phyloP scores from a whole-genome alignment of 2,113 vertebrate species.

The Echinops telfairi region DNA sequence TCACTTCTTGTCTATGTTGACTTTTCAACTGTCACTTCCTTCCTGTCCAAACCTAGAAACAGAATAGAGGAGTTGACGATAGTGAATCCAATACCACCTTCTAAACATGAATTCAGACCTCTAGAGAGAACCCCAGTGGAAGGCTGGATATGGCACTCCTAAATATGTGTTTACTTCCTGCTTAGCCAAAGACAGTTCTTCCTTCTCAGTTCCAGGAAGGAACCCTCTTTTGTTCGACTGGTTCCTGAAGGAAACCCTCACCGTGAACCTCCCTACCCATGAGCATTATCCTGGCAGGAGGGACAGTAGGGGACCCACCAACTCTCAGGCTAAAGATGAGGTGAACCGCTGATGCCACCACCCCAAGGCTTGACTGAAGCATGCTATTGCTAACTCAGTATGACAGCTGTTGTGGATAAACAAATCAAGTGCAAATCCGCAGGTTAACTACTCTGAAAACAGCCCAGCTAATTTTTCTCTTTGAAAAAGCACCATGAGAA shows the following conservation, averaged over 20 bases:
- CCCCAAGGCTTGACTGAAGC: slow-evolving; percentile 25
- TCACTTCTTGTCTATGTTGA: slow-evolving; percentile 19
- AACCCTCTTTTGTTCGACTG: background rate
- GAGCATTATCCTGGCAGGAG: slow-evolving; percentile 11
- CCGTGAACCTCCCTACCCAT: background rate
- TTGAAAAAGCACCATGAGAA: slow-evolving; percentile 60
- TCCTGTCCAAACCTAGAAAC: background rate
- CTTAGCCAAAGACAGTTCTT: slow-evolving; percentile 12
- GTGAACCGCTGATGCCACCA: background rate
- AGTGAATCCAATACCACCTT: background rate
- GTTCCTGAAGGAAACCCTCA: slow-evolving; percentile 2
- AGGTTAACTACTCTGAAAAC: slow-evolving; percentile 74
- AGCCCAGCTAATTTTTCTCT: slow-evolving; percentile 76
- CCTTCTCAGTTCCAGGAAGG: slow-evolving; percentile 1
- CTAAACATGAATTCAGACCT: background rate
- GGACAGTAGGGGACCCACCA: background rate
- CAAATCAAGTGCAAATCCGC: slow-evolving; percentile 67
- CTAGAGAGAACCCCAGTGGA: background rate
- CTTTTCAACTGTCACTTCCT: too few species aligned
- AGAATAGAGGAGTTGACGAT: background rate
- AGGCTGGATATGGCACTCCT: background rate
- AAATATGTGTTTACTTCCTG: background rate
- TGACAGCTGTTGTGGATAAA: slow-evolving; percentile 62
- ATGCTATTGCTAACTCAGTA: slow-evolving; percentile 31
- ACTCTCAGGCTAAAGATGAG: background rate